Evolutionary conservation across 64 coral and sea anemone genomes (phyloP), one percentile per base, ranked within the genome.

Genomic region (Pachyseris speciosa): DNA sequence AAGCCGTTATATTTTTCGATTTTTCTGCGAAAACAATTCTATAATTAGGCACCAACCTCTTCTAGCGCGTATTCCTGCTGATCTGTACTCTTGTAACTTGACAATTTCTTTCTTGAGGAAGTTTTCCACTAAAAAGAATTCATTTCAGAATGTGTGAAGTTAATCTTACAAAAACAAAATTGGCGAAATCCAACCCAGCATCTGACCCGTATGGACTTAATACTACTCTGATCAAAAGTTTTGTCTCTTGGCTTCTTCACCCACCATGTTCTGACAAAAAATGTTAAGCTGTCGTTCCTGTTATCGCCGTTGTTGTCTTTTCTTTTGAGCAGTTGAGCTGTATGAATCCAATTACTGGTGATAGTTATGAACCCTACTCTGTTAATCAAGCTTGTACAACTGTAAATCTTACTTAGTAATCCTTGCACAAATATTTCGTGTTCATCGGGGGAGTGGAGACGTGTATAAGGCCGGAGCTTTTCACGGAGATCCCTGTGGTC

Each of bases 381-480:
- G 43, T 45, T 6, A 45, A 45, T 45, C 11, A 45, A 45, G 43
- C 20, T 2, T 32, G 15, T 11, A 38, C 41, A 53, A 16, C 32
- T 28, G 11, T 1, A 5, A 39, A 48, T 24, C 37, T 66, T 86
- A 85, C 69, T 74, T 64, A 55, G 67, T 20, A 99, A 86, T 43
- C 90, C 97, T 87, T 99, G 97, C 13, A 99, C 47, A 67, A 99
- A 91, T 44, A 90, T 95, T 89, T 99, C 97, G 74, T 99, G 97
- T 92, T 95, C 51, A 32, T 99, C 97, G 13, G 97, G 79, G 31
- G 86, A 75, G 15, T 95, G 97, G 9, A 99, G 94, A 42, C 94
- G 87, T 11, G 90, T 86, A 68, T 95, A 78, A 4, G 94, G 97
- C 4, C 86, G 83, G 22, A 99, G 48, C 1, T 59, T 80, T 48